phyloP scores from a whole-genome alignment of 2,797 vertebrate species.

The Antrozous pallidus region DNA sequence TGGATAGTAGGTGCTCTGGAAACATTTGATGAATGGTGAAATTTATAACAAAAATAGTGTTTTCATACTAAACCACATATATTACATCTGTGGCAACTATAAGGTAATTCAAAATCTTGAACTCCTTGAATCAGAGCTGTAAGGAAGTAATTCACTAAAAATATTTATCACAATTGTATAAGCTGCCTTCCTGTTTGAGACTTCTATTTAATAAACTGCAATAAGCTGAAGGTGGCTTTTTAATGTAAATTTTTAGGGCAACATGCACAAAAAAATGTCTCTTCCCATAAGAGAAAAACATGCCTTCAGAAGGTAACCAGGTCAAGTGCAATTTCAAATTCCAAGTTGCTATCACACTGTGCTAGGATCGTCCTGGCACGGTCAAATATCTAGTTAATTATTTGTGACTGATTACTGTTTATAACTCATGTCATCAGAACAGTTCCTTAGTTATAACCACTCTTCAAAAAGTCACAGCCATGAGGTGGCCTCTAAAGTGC shows the following conservation, averaged over 20 bases:
- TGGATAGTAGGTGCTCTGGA: background rate
- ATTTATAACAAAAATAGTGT: background rate
- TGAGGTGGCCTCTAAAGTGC: background rate
- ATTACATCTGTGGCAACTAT: background rate
- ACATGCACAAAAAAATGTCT: background rate
- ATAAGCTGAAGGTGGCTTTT: background rate
- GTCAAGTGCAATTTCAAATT: slow-evolving; percentile 16
- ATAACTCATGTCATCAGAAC: background rate
- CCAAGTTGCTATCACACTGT: slow-evolving; percentile 27
- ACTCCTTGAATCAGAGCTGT: background rate
- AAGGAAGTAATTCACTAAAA: slow-evolving; percentile 22
- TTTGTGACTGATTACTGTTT: slow-evolving; percentile 54
- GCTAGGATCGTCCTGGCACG: background rate
- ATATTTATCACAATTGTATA: background rate
- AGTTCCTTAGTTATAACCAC: background rate
- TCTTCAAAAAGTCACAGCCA: background rate
- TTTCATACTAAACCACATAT: background rate
- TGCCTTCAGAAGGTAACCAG: background rate
- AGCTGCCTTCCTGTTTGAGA: background rate
- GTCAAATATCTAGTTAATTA: slow-evolving; percentile 68
- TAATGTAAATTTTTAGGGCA: background rate
- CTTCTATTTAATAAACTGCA: background rate
- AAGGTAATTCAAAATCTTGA: background rate
- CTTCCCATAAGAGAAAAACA: background rate
- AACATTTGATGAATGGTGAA: background rate